phyloP scores from a whole-genome alignment of 1,140 invertebrate species.

The Zeugodacus cucurbitae region DNA sequence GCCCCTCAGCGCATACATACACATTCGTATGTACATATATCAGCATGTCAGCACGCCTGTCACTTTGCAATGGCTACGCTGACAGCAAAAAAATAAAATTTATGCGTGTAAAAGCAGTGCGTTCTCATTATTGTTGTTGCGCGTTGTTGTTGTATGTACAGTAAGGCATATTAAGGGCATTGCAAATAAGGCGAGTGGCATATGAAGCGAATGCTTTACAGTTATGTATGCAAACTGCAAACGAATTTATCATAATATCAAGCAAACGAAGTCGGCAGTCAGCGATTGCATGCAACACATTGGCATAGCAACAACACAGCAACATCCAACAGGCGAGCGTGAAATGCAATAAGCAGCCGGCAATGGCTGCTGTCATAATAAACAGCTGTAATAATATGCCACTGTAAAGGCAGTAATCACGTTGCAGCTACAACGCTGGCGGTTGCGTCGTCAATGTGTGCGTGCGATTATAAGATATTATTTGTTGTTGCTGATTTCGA shows the following conservation, averaged over 20 bases:
- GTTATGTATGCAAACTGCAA: not conserved
- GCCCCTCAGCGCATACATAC: not conserved
- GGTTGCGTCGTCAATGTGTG: not conserved
- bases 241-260: conserved; percentile 6
- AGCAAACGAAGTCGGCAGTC: not conserved
- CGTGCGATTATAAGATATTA: not conserved
- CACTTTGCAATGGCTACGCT: not conserved
- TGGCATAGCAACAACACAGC: not conserved
- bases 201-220: not conserved
- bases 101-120: not conserved
- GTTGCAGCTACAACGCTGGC: not conserved
- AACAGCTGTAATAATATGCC: not conserved
- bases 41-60: not conserved
- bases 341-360: not conserved
- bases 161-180: not conserved
- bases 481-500: not conserved
- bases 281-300: not conserved
- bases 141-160: not conserved
- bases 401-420: not conserved
- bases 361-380: not conserved
- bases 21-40: not conserved
- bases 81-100: not conserved
- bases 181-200: not conserved
- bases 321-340: not conserved
- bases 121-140: not conserved